Evolutionary conservation across 2,797 vertebrate genomes (phyloP).

Genomic region (Pempheris klunzingeri): DNA sequence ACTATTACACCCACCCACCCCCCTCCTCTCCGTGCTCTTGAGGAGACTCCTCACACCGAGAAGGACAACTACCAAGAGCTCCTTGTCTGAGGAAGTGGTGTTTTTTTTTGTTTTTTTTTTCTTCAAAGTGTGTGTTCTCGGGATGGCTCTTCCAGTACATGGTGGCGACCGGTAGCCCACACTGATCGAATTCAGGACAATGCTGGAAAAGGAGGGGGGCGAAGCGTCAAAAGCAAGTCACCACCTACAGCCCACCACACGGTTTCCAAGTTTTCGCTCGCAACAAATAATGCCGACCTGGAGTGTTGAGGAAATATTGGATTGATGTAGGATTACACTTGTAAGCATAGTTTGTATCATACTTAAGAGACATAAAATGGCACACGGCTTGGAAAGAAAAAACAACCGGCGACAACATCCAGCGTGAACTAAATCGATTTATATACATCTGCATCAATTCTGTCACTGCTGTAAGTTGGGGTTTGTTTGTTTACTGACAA

Average conservation of each 20-base stretch:
- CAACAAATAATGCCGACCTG: slow-evolving; percentile 57
- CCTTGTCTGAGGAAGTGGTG: slow-evolving; percentile 64
- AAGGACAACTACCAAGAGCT: slow-evolving; percentile 63
- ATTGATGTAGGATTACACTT: slow-evolving; percentile 56
- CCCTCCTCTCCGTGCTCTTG: slow-evolving; percentile 52
- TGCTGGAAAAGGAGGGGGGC: slow-evolving; percentile 48
- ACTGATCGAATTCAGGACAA: slow-evolving; percentile 67
- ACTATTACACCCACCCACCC: slow-evolving; percentile 44
- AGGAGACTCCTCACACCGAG: slow-evolving; percentile 57
- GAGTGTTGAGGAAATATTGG: slow-evolving; percentile 62
- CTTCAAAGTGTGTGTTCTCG: slow-evolving; percentile 51
- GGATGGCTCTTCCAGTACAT: slow-evolving; percentile 34
- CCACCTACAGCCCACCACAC: slow-evolving; percentile 51
- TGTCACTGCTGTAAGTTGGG: slow-evolving; percentile 90
- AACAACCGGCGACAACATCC: slow-evolving; percentile 51
- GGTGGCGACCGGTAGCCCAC: slow-evolving; percentile 55
- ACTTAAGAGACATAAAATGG: slow-evolving; percentile 54
- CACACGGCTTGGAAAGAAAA: slow-evolving; percentile 48
- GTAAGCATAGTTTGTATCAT: slow-evolving; percentile 59
- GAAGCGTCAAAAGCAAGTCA: slow-evolving; percentile 10
- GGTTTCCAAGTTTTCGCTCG: slow-evolving; percentile 64
- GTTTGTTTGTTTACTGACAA: slow-evolving; percentile 85
- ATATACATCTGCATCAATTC: slow-evolving; percentile 68
- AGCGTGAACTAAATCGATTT: slow-evolving; percentile 62
- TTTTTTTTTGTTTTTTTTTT: too few species aligned